Evolutionary conservation across 2,113 vertebrate genomes (phyloP), one percentile per base, ranked within the genome.

Genomic region (Symphodus melops): DNA sequence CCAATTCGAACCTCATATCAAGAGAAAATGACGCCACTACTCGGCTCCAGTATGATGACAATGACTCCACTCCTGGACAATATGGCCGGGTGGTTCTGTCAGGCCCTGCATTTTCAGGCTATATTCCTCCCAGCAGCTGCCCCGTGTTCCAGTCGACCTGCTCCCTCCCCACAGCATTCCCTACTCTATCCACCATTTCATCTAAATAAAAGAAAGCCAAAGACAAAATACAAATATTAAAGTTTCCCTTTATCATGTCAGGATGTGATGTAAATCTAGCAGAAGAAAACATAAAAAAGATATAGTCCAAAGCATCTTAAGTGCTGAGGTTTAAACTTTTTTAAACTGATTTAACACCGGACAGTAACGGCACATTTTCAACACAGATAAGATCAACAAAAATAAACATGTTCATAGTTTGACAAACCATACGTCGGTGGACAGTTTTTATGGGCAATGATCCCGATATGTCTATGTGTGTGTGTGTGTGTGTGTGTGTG

Each of bases 161-260:
- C 28, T 33, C 1, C 28, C 6, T 33, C 5, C 28, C 28, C 28
- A 33, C 28, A 33, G 4, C 28, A 33, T 33, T 33, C 28, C 28
- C 3, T 33, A 33, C 28, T 33, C 28, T 33, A 33, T 33, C 28
- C 28, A 33, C 28, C 6, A 6, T 33, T 5, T 6, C 28, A 33
- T 33, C 28, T 33, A 33, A 33, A 33, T 33, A 33, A 33, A 33
- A 5, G 6, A 25, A 25, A 25, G 4, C n/a, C n/a, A n/a, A 70
- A 71, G 49, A 83, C 52, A 65, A 20, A 20, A 64, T 36, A 55
- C 56, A 84, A 84, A 83, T 72, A 79, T 58, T 49, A 77, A 84
- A 64, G 39, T 72, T 78, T 87, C 88, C 83, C 79, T 88, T 88
- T 89, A 72, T 81, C 41, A 7, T 20, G 65, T 72, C 79, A 73